Evolutionary conservation across 2,797 vertebrate genomes (phyloP).

Genomic region (Urophycis tenuis): DNA sequence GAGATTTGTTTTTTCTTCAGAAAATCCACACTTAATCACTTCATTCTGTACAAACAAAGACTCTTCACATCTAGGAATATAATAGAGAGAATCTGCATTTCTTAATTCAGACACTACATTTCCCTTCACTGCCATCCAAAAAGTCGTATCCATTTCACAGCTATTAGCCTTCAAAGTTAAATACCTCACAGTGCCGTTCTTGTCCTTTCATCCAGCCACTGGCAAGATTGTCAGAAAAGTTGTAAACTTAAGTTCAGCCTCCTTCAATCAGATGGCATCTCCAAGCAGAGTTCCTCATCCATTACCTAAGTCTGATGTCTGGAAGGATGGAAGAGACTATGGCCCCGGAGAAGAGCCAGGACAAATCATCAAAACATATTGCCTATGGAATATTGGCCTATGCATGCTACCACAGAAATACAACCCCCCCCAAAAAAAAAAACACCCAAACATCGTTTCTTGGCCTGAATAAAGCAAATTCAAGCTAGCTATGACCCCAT

Average conservation of each 20-base stretch:
- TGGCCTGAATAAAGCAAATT: neutral
- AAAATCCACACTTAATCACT: constrained; percentile 55
- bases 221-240: constrained; percentile 26
- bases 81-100: constrained; percentile 16
- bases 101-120: constrained; percentile 5
- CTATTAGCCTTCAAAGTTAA: neutral
- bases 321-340: constrained; percentile 1
- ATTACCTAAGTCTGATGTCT: neutral
- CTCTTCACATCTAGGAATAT: constrained; percentile 57
- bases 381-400: neutral
- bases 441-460: neutral
- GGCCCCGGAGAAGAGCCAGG: neutral
- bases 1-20: constrained; percentile 18
- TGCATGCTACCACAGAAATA: constrained; percentile 5
- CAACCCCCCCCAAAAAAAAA: neutral
- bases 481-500: neutral
- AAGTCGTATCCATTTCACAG: constrained; percentile 34
- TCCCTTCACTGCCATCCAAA: constrained; percentile 27
- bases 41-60: constrained; percentile 65
- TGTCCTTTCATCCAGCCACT: constrained; percentile 16
- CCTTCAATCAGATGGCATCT: neutral
- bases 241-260: neutral
- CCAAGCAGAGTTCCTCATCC: neutral
- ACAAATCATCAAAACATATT: neutral
- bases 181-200: constrained; percentile 12